phyloP scores from a whole-genome alignment of 1,140 invertebrate genomes.

The Babylonia areolata region DNA sequence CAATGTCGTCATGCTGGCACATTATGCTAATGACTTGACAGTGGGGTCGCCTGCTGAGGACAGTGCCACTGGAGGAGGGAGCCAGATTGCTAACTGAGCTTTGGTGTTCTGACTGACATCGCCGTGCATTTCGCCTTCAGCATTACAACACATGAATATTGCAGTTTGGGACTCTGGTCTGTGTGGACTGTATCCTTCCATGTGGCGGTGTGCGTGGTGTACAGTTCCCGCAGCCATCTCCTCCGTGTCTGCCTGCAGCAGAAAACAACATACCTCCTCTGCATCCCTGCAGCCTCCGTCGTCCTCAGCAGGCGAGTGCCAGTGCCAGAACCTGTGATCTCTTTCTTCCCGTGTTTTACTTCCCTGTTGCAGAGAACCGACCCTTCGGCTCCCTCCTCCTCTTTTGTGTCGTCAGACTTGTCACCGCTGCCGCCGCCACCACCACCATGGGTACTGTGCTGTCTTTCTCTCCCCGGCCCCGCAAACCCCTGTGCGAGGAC shows the following conservation, averaged over 20 bases:
- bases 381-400: no score
- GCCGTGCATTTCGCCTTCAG: neutral
- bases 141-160: neutral
- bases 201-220: no score
- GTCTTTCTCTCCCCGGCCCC: slow-evolving; percentile 93
- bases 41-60: neutral
- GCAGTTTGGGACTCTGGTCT: neutral
- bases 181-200: no score
- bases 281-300: neutral
- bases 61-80: neutral
- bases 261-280: slow-evolving; percentile 31
- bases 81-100: neutral
- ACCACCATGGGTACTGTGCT: slow-evolving; percentile 92
- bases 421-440: neutral
- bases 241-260: neutral
- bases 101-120: neutral
- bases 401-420: no score
- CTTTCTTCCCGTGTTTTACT: neutral
- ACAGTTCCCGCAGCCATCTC: no score
- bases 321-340: neutral
- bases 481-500: slow-evolving; percentile 85
- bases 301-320: neutral
- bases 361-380: neutral
- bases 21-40: slow-evolving; percentile 31
- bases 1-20: slow-evolving; percentile 28